Base-by-base conservation (phyloP, 1,140 invertebrate genomes). In the Bicyclus anynana region DNA sequence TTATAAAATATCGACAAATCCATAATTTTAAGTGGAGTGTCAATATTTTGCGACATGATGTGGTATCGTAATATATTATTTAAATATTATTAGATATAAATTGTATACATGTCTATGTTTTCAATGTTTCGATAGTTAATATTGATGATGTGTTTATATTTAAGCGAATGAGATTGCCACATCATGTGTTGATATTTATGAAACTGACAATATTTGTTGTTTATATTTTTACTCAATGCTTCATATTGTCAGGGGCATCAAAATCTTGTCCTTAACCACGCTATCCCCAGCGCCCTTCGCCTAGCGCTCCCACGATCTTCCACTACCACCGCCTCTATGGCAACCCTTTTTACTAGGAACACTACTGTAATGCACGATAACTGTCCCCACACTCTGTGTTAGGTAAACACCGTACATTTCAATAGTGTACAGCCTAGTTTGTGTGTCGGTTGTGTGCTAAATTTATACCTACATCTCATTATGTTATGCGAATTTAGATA, bases 241-340 rank as follows among this genome's bases (percentile, higher is more conserved):
- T 33, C 44, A 63, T 71, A 50, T 65, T 63, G 69, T 59, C 54
- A 62, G 64, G 56, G 38, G 62, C 55, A 64, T 74, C 53, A 61
- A 48, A 49, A 65, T 61, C 48, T 60, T 33, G 59, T 67, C 65
- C 56, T 57, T 26, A 63, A 74, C 72, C 67, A 76, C 67, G 71
- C 72, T 79, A 58, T 72, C 65, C 76, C 69, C 55, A 74, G 78
- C 84, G 81, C 76, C 78, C 77, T 77, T 81, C 72, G 75, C 75
- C 80, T 80, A 69, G 83, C 76, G 80, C 80, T 74, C 72, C 69
- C 76, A 80, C 70, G 73, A 78, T 84, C 77, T 84, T 80, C 76
- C 72, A 81, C 74, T 78, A 70, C 75, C 75, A 77, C 74, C 66
- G 75, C 78, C 80, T 71, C 50, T 74, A 77, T 54, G 80, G 57